These are phyloP conservation scores for Sander vitreus DNA, from an alignment of 2,113 vertebrate species.

Conservation along the genomic window DNA sequence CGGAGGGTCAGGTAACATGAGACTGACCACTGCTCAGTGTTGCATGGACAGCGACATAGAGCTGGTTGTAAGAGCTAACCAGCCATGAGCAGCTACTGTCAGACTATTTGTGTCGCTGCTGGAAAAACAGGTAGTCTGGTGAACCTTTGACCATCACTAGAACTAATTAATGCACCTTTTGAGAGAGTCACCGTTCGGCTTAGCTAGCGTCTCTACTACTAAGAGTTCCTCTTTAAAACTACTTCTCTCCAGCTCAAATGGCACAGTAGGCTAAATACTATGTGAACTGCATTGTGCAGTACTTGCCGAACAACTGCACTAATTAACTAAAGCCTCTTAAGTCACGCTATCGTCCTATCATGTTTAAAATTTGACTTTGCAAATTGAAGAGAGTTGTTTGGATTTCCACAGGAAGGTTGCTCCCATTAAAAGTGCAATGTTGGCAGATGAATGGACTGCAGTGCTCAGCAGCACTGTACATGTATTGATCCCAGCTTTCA, in stretches of 20 bases:
- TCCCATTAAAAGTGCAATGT: conserved; percentile 73
- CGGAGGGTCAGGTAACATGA: not conserved
- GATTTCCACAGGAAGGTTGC: conserved; percentile 62
- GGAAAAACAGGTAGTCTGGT: not conserved
- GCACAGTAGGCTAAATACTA: conserved; percentile 11
- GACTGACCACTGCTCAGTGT: not conserved
- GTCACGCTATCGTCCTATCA: conserved; percentile 25
- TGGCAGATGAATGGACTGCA: conserved; percentile 78
- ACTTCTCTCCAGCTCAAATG: not conserved
- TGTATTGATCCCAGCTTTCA: conserved; percentile 76
- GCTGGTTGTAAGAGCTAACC: not conserved
- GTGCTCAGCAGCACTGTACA: conserved; percentile 75
- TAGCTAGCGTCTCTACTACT: too few relatives aligned
- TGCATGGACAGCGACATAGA: not conserved
- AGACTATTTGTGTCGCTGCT: not conserved
- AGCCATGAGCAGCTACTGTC: not conserved
- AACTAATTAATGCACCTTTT: too few relatives aligned
- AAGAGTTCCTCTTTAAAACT: not conserved
- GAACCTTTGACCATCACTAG: not conserved
- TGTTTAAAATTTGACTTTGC: conserved; percentile 61
- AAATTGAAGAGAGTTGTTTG: conserved; percentile 62
- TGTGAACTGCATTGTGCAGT: not conserved
- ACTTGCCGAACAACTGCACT: conserved; percentile 9
- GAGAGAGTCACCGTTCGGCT: too few relatives aligned
- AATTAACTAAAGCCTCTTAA: conserved; percentile 53